Evolutionary conservation across 2,113 vertebrate species (phyloP).

Genomic region (Eidolon helvum): DNA sequence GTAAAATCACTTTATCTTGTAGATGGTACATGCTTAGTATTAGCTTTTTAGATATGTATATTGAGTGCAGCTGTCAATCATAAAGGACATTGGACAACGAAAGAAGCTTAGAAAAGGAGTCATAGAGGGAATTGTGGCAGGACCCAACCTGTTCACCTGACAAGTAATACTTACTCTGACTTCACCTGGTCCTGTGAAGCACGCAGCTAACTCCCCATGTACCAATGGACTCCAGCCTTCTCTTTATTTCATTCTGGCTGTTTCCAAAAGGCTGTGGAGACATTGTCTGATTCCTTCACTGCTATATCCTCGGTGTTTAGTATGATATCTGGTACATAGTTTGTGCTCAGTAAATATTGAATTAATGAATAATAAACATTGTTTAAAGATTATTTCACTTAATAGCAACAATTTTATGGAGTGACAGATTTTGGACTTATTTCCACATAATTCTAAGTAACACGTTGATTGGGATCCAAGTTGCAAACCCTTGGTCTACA

Average conservation of each 20-base stretch:
- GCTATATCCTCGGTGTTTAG: not conserved
- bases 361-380: not conserved
- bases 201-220: too few species aligned
- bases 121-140: not conserved
- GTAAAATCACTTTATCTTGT: not conserved
- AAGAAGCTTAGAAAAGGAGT: not conserved
- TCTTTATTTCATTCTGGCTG: not conserved
- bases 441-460: not conserved
- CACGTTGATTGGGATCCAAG: accelerated
- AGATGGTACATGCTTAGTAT: not conserved
- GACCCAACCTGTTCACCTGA: not conserved
- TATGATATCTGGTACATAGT: not conserved
- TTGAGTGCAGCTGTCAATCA: not conserved
- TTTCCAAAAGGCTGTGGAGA: not conserved
- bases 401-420: not conserved
- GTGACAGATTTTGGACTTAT: not conserved
- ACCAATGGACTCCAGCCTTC: too few species aligned
- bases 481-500: not conserved
- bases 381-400: not conserved
- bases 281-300: not conserved
- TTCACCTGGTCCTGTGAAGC: not conserved
- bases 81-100: not conserved
- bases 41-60: not conserved
- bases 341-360: not conserved
- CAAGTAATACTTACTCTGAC: not conserved